Conservation (phyloP, 30 jellyfish, hydroid and myxozoan genomes). For the Sanderia malayensis region DNA sequence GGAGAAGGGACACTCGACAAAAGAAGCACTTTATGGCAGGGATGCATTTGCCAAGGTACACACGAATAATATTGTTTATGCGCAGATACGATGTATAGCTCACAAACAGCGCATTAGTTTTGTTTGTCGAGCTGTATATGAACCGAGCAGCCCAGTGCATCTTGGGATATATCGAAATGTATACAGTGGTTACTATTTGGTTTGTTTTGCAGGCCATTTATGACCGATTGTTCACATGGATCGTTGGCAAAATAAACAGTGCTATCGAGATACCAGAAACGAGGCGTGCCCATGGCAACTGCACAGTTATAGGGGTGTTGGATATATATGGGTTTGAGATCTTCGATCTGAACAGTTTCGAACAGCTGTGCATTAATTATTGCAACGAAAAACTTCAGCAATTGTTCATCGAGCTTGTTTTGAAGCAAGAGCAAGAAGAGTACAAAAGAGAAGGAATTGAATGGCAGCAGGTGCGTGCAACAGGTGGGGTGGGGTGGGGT, state of each 20-base stretch:
- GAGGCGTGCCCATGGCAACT: conserved; percentile 46
- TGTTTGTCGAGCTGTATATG: too few relatives aligned
- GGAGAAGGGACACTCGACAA: conserved; percentile 79
- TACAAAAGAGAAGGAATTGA: conserved; percentile 82
- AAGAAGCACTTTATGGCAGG: conserved; percentile 82
- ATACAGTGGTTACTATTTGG: too few relatives aligned
- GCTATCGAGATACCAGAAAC: conserved; percentile 73
- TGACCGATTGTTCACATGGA: conserved; percentile 90
- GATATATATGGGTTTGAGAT: conserved; percentile 94
- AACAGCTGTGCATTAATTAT: conserved; percentile 85
- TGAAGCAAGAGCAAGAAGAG: conserved; percentile 94
- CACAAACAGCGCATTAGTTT: too few relatives aligned
- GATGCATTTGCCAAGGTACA: conserved; percentile 92
- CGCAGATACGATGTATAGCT: too few relatives aligned
- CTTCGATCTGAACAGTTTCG: conserved; percentile 87
- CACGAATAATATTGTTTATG: too few relatives aligned
- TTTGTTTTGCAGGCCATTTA: conserved; percentile 71
- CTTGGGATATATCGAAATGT: too few relatives aligned
- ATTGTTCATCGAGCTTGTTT: conserved; percentile 81
- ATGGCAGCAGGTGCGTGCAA: conserved; percentile 95
- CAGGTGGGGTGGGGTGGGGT: too few relatives aligned
- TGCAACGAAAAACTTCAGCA: conserved; percentile 95
- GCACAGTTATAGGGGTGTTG: conserved; percentile 89
- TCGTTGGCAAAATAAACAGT: conserved; percentile 78
- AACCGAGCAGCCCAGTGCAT: too few relatives aligned